phyloP scores from a whole-genome alignment of 2,888 invertebrate species.

The Apodemia zela region DNA sequence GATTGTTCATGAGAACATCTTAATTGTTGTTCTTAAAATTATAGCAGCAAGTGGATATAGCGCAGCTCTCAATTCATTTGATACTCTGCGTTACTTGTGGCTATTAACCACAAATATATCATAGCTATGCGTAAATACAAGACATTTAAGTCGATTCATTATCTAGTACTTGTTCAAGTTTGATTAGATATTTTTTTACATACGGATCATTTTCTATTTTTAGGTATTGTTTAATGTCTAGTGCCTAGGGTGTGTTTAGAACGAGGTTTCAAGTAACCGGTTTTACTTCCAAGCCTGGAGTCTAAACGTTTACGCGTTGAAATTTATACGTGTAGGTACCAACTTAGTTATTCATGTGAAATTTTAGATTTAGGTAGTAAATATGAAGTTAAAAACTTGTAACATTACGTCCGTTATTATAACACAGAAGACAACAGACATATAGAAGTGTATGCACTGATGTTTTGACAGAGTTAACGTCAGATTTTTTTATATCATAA shows the following conservation, averaged over 20 bases:
- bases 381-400: background rate
- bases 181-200: conserved; percentile 1
- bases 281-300: background rate
- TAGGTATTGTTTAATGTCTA: conserved; percentile 7
- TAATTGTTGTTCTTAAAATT: conserved; percentile 11
- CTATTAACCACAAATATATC: background rate
- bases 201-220: background rate
- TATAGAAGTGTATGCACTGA: too few species aligned
- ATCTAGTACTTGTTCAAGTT: background rate
- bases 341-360: background rate
- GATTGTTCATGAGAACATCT: conserved; percentile 15
- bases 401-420: background rate
- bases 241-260: conserved; percentile 4
- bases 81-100: background rate
- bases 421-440: too few species aligned
- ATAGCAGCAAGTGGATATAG: background rate
- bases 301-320: conserved; percentile 3
- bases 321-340: background rate
- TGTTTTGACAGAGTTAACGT: too few species aligned
- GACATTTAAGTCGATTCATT: background rate
- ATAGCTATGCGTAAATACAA: background rate
- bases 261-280: conserved; percentile 1
- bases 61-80: background rate
- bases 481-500: too few species aligned
- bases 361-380: background rate